Percentiles rank a stretch among this genome's conserved stretches.
Conservation (phyloP, 2,113 vertebrate species). For the Takifugu flavidus region DNA sequence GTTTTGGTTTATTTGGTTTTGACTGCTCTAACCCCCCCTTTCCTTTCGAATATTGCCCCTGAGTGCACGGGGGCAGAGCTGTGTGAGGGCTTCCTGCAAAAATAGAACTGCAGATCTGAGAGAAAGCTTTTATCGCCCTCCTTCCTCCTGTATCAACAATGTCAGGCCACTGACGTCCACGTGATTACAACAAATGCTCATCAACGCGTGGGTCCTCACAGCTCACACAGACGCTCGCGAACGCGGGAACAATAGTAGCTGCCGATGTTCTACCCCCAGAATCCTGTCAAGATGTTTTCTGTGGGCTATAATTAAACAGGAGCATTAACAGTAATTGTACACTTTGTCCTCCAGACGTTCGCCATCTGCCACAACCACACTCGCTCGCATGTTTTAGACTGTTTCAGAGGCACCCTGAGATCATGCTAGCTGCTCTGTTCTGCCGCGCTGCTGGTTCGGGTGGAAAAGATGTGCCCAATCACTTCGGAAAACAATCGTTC, state of each 20-base stretch:
- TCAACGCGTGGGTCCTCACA: conserved; percentile 2
- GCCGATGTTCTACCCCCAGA: conserved; percentile 27
- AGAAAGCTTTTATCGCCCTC: conserved; percentile 56
- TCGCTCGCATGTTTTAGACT: background rate
- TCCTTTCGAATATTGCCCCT: conserved; percentile 64
- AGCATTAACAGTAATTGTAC: conserved; percentile 49
- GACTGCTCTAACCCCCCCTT: conserved; percentile 67
- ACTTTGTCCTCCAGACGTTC: conserved; percentile 34
- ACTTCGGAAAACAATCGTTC: background rate
- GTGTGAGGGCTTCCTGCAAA: conserved; percentile 57
- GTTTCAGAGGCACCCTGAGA: too few relatives aligned
- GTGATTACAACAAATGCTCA: conserved; percentile 48
- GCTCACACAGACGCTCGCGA: conserved; percentile 21
- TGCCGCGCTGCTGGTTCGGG: conserved; percentile 23
- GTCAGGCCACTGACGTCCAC: conserved; percentile 41
- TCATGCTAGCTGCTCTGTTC: too few relatives aligned
- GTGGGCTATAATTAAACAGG: conserved; percentile 54
- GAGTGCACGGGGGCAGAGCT: conserved; percentile 62
- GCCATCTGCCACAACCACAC: background rate
- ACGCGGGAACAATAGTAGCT: conserved; percentile 20
- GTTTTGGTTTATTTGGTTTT: conserved; percentile 35
- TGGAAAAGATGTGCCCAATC: conserved; percentile 45
- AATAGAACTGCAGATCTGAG: conserved; percentile 62
- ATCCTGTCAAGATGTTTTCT: conserved; percentile 33
- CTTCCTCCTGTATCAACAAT: conserved; percentile 30